phyloP scores from a whole-genome alignment of 2,888 invertebrate species.

The Andrena minutula region DNA sequence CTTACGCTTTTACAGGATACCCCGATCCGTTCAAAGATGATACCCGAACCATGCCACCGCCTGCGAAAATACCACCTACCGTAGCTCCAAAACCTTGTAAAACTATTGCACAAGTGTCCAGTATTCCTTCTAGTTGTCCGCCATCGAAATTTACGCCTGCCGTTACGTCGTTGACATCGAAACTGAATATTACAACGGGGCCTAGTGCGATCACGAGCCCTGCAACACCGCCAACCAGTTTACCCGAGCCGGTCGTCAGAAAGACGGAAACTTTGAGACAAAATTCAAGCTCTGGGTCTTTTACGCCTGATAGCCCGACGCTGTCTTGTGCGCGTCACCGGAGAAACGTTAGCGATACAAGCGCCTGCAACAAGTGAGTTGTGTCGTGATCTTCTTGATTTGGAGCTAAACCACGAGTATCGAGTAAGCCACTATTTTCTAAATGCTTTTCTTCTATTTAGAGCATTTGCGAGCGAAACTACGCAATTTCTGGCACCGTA shows the following conservation, averaged over 20 bases:
- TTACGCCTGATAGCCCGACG: conserved; percentile 83
- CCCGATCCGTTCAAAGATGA: conserved; percentile 91
- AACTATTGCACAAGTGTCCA: conserved; percentile 77
- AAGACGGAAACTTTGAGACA: conserved; percentile 83
- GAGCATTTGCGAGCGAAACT: conserved; percentile 91
- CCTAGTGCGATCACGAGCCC: conserved; percentile 68
- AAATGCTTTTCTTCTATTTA: conserved; percentile 73
- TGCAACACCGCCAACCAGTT: conserved; percentile 70
- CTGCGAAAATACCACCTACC: conserved; percentile 82
- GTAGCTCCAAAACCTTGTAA: conserved; percentile 81
- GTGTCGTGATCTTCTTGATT: too few relatives aligned
- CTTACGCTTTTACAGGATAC: conserved; percentile 84
- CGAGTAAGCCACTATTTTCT: too few relatives aligned
- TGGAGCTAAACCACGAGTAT: too few relatives aligned
- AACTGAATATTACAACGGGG: conserved; percentile 72
- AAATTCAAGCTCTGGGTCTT: conserved; percentile 81
- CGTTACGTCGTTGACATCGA: conserved; percentile 70
- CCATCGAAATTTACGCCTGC: conserved; percentile 80
- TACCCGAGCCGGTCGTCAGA: conserved; percentile 79
- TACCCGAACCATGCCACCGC: conserved; percentile 78
- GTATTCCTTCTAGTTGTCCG: conserved; percentile 75
- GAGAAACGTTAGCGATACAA: conserved; percentile 94
- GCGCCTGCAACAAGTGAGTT: conserved; percentile 92
- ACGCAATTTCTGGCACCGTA: conserved; percentile 91
- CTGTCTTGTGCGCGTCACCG: conserved; percentile 87